Evolutionary conservation across 2,888 invertebrate genomes (phyloP).

Genomic region (Lapara coniferarum): DNA sequence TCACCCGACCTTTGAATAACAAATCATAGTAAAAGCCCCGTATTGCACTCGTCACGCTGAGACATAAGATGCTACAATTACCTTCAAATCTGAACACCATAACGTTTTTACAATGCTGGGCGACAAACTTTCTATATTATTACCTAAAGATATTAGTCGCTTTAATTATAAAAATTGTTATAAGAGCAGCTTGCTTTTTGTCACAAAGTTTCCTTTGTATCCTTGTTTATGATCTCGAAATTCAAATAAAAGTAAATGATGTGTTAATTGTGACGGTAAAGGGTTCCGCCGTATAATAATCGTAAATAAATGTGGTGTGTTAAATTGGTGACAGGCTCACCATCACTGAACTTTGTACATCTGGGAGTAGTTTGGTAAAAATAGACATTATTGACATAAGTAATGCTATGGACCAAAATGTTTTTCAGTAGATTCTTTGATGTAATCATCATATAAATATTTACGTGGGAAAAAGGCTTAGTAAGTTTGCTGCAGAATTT

Average conservation of each 20-base stretch:
- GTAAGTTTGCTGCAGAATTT: no score
- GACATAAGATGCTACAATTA: no score
- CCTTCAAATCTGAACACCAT: no score
- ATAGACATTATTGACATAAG: constrained; percentile 12
- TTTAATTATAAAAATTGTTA: neutral
- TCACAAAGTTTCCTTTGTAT: neutral
- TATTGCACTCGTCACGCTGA: no score
- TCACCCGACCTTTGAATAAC: no score
- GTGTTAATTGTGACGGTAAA: constrained; percentile 19
- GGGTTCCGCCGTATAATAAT: constrained; percentile 13
- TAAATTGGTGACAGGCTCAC: constrained; percentile 17
- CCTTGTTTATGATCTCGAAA: constrained; percentile 7
- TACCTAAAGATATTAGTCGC: no score
- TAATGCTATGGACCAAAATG: constrained; percentile 6
- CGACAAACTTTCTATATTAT: no score
- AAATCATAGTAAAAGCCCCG: no score
- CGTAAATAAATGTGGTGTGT: constrained; percentile 18
- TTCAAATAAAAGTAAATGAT: constrained; percentile 19
- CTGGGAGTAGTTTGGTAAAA: constrained; percentile 23
- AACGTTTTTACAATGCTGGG: no score
- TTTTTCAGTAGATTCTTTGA: neutral
- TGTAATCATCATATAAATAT: neutral
- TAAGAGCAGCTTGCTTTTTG: neutral
- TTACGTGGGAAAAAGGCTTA: no score
- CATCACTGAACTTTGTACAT: constrained; percentile 19